Base-by-base conservation (phyloP, 2,888 invertebrate genomes). In the Arenicola marina region DNA sequence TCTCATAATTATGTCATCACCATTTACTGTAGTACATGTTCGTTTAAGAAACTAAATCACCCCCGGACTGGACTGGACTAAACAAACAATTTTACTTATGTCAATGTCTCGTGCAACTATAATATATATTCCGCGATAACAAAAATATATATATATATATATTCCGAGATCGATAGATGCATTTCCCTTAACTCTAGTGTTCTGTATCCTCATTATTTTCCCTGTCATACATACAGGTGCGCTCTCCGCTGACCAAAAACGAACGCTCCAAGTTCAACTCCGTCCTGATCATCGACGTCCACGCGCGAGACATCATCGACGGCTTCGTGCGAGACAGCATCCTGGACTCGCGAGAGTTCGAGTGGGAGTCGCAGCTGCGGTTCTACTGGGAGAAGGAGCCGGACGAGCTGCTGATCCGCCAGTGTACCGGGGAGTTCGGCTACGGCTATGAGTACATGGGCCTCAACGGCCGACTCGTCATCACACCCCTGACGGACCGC, bases 401-500 rank as follows among this genome's bases (percentile, higher is more conserved):
- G 46, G 93, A 95, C 78, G 91, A 92, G 75, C 82, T 93, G 24
- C 89, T 89, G 84, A 89, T 94, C 26, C 87, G 89, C 29, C 95
- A 95, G 78, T 95, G 95, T 78, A 67, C 85, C 77, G 92, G 92
- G 46, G 84, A 88, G 28, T 95, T 95, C 79, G 91, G 93, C 66
- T 95, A 94, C 76, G 95, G 95, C 2, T 95, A 95, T 80, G 95
- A 95, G 80, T 95, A 95, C 81, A 94, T 95, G 93, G 95, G 95
- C 0, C 84, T 95, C 11, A 94, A 93, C 81, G 94, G 93, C 0
- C 88, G 95, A 45, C 86, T 95, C 61, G 95, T 95, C 7, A 91
- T 95, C 65, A 95, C 95, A 0, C 95, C 95, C 0, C 85, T 95
- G 2, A 95, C 95, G 0, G 95, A 95, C 82, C 87, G 95, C 63